Evolutionary conservation across 2,113 vertebrate genomes (phyloP).

Genomic region (Cyanoramphus novaezelandiae): DNA sequence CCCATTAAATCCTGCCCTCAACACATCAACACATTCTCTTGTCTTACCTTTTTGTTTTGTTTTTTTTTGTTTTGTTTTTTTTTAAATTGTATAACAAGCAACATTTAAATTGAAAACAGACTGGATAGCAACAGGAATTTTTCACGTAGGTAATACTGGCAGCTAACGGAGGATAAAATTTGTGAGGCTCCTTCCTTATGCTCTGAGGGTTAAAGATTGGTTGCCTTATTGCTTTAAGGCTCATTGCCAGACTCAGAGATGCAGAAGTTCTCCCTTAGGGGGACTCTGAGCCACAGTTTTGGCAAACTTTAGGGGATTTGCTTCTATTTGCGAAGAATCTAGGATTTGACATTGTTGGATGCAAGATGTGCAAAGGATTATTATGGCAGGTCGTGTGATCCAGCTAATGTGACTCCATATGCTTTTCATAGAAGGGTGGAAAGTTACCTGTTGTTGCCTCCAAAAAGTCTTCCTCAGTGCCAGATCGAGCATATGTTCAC

Average conservation of each 20-base stretch:
- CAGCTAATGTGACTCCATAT: not conserved
- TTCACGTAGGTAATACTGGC: not conserved
- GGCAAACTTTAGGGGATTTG: not conserved
- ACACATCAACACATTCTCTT: accelerated
- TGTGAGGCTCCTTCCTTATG: not conserved
- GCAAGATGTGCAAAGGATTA: not conserved
- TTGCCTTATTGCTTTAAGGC: not conserved
- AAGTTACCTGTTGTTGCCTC: not conserved
- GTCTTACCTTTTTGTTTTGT: no score
- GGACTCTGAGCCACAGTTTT: not conserved
- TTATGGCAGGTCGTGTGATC: not conserved
- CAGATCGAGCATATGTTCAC: not conserved
- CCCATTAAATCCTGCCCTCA: not conserved
- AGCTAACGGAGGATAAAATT: not conserved
- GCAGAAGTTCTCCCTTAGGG: not conserved
- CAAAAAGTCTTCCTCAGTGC: not conserved
- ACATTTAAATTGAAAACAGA: not conserved
- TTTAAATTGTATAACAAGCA: not conserved
- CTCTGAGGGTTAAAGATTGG: not conserved
- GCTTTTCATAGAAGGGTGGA: not conserved
- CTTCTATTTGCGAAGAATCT: not conserved
- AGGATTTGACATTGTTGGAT: not conserved
- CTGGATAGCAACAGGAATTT: not conserved
- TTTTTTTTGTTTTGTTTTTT: not conserved
- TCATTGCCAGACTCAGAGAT: not conserved